Base-by-base conservation (phyloP, 2,888 invertebrate genomes). In the Sinodicranocentrus sp. region DNA sequence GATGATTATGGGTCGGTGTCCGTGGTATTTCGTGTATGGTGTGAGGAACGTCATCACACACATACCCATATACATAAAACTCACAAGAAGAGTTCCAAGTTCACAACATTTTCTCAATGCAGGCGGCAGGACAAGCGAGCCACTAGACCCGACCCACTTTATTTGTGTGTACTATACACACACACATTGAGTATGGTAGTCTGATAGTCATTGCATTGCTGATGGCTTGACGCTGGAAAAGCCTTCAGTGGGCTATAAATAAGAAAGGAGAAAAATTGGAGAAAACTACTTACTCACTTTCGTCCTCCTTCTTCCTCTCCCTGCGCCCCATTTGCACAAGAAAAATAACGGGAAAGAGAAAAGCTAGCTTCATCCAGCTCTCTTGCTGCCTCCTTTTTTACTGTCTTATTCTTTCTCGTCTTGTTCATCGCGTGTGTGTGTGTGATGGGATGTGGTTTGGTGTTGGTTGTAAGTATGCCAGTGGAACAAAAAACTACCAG, bases 251-350 rank as follows among this genome's bases (percentile, higher is more conserved):
- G 65, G 79, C 54, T 65, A 79, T 79, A 79, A 79, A 79, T 79
- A 79, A 79, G 79, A 48, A 54, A 63, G 39, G 43, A 70, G 77
- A 78, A 79, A 79, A 79, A 71, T 71, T 79, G 71, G 79, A 71
- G 79, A 79, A 79, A 78, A 78, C 78, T 78, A 78, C 78, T 70
- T 61, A 79, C 79, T 71, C 79, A 79, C 71, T 79, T 63, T 63
- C 61, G 59, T 70, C 13, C 10, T 33, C n/a, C 26, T 25, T 44
- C 59, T 76, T 33, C 25, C 57, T 13, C 5, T 59, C 43, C 8
- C 52, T 26, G 19, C 19, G 8, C 59, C 26, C 59, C 26, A 17
- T 26, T n/a, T 57, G 52, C 5, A 25, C n/a, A 59, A 39, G 15
- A 48, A 48, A 17, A 48, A 48, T 48, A 48, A 48, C 48, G 48